phyloP scores from a whole-genome alignment of 2,113 vertebrate species.

The Mobula hypostoma region DNA sequence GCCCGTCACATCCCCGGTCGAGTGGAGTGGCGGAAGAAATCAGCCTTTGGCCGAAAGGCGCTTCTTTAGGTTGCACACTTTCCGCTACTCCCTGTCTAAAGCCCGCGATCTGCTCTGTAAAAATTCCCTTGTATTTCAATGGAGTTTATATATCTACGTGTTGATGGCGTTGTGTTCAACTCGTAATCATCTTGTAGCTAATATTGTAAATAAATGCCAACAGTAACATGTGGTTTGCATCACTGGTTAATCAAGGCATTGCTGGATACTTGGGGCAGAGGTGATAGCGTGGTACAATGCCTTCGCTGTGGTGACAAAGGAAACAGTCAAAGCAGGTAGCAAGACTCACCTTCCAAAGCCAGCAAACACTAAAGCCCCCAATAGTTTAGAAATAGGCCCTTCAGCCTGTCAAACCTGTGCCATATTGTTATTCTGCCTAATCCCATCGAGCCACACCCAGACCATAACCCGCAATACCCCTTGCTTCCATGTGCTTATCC shows the following conservation, averaged over 20 bases:
- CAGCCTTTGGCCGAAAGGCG: not conserved
- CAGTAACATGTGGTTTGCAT: not conserved
- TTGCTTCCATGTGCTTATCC: too few species aligned
- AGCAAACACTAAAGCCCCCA: too few species aligned
- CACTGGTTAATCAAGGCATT: not conserved
- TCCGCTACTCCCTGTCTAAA: not conserved
- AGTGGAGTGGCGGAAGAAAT: too few species aligned
- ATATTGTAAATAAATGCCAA: not conserved
- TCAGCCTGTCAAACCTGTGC: too few species aligned
- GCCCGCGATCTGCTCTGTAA: not conserved
- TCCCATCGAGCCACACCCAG: too few species aligned
- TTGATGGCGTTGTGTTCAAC: not conserved
- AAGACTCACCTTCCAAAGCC: not conserved
- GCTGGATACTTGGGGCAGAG: not conserved
- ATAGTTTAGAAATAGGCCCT: too few species aligned
- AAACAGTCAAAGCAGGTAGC: not conserved
- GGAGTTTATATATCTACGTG: not conserved
- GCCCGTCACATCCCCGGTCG: slow-evolving; percentile 11
- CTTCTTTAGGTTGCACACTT: not conserved
- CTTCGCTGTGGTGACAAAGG: not conserved
- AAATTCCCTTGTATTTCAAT: not conserved
- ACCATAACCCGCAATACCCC: too few species aligned
- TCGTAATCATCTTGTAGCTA: not conserved
- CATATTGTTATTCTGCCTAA: too few species aligned
- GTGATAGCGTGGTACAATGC: not conserved